phyloP scores from a whole-genome alignment of 2,113 vertebrate species.

The Mellivora capensis region DNA sequence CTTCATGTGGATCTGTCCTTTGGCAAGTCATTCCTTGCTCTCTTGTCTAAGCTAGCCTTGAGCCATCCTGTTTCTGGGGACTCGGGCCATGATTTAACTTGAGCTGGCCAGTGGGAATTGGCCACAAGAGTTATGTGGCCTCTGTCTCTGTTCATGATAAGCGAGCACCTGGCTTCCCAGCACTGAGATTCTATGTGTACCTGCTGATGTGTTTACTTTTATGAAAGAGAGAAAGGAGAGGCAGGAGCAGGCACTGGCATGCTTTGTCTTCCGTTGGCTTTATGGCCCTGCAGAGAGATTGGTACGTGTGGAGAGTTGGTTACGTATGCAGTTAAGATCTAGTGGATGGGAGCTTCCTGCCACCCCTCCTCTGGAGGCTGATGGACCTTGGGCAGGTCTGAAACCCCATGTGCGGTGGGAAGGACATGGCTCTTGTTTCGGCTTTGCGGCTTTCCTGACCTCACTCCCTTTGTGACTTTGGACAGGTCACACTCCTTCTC shows the following conservation, averaged over 20 bases:
- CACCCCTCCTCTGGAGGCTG: neutral
- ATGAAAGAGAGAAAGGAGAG: neutral
- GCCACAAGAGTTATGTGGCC: neutral
- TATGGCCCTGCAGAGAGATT: neutral
- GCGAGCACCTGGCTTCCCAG: neutral
- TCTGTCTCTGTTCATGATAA: neutral
- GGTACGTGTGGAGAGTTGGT: neutral
- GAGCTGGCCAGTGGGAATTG: neutral
- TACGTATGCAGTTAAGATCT: neutral
- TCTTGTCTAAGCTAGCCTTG: neutral
- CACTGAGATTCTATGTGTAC: neutral
- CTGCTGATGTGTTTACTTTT: neutral
- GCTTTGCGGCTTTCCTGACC: neutral
- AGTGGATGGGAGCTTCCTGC: neutral
- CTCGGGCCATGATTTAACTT: neutral
- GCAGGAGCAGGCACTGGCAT: neutral
- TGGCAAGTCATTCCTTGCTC: neutral
- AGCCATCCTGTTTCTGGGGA: neutral
- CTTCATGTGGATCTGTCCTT: neutral
- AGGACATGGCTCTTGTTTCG: neutral
- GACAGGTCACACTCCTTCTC: neutral
- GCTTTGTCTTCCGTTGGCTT: neutral
- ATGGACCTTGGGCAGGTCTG: fast-evolving
- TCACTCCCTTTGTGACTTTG: slow-evolving; percentile 7
- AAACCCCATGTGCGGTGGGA: neutral